A percentile compares a stretch with the other conserved stretches of the same genome.
Conservation (phyloP, 2,113 vertebrate genomes). For the Dromiciops gliroides region DNA sequence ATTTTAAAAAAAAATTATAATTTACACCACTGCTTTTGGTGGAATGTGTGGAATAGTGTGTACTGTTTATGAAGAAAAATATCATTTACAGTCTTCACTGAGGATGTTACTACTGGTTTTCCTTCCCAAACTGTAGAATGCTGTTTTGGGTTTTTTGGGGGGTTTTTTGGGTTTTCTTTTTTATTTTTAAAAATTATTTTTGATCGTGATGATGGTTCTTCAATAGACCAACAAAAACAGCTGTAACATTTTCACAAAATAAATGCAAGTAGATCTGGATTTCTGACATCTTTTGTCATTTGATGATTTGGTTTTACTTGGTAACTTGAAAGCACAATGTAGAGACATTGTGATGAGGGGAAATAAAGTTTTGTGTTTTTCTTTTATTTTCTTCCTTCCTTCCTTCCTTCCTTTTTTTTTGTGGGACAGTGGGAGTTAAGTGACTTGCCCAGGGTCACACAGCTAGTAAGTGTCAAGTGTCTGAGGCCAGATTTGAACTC, state of each 20-base stretch:
- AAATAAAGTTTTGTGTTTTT: slow-evolving; percentile 88
- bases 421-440: no score
- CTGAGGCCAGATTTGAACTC: no score
- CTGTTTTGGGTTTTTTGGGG: slow-evolving; percentile 65
- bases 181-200: slow-evolving; percentile 85
- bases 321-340: slow-evolving; percentile 89
- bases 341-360: slow-evolving; percentile 90
- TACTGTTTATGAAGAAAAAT: slow-evolving; percentile 88
- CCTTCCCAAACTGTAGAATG: slow-evolving; percentile 87
- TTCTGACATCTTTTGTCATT: slow-evolving; percentile 83
- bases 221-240: slow-evolving; percentile 82
- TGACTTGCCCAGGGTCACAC: no score
- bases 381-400: no score
- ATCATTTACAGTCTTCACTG: slow-evolving; percentile 88
- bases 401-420: no score
- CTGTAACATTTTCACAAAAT: slow-evolving; percentile 85
- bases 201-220: slow-evolving; percentile 82
- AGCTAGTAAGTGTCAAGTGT: no score
- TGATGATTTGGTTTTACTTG: slow-evolving; percentile 90
- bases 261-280: slow-evolving; percentile 83
- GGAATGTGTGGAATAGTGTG: slow-evolving; percentile 86
- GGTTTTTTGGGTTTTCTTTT: slow-evolving; percentile 64
- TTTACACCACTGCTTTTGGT: slow-evolving; percentile 84
- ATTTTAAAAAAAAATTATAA: slow-evolving; percentile 83
- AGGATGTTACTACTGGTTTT: slow-evolving; percentile 91